Evolutionary conservation across 2,797 vertebrate genomes (phyloP), one percentile per base, ranked within the genome.

Genomic region (Eupleurogrammus muticus): DNA sequence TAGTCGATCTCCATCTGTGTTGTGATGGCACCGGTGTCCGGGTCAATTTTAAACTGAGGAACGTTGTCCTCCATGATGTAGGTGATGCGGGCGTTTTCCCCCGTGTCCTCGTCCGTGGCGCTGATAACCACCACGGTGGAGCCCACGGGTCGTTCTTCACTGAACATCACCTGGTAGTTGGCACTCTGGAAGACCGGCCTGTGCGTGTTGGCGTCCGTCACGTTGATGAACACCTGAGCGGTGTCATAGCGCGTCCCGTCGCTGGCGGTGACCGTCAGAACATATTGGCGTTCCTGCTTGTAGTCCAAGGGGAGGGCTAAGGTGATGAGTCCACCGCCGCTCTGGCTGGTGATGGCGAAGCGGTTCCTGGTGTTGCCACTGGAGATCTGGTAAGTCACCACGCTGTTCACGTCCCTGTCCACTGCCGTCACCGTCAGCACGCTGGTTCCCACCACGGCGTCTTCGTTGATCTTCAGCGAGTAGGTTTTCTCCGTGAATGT

Each of bases 281-380:
- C 96, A 0, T 97, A 99, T 82, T 99, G 97, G 7, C 97, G 94
- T 50, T 99, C 98, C 88, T 99, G 97, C 67, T 99, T 99, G 90
- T 99, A 99, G 93, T 99, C 98, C 82, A 99, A 87, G 0, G 97
- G 97, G 80, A 97, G 93, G 0, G 98, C 97, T 63, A 99, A 86
- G 0, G 97, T 99, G 88, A 99, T 94, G 38, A 99, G 95, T 0
- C 98, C 98, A 0, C 97, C 97, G 0, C 96, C 97, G 0, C 96
- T 99, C 90, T 99, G 98, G 82, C 98, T 99, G 13, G 96, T 99
- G 79, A 99, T 98, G 23, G 97, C 95, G 52, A 99, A 99, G 50
- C 98, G 96, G 89, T 99, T 99, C 53, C 98, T 94, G 0, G 98
- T 99, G 91, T 99, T 99, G 55, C 98, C 98, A 0, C 97, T 98